phyloP scores from a whole-genome alignment of 2,888 invertebrate species.

The Dichetophora obliterata region DNA sequence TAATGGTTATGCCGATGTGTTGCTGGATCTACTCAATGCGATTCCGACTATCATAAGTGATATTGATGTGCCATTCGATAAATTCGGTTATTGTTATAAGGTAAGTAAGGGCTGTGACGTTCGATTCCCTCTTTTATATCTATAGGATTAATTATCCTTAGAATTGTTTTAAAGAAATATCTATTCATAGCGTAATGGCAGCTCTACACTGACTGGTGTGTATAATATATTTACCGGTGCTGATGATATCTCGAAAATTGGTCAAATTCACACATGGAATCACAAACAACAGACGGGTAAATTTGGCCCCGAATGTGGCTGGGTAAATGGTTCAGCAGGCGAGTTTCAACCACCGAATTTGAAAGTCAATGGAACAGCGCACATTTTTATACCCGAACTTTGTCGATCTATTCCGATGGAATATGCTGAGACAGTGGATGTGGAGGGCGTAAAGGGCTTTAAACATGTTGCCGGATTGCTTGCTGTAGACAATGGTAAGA shows the following conservation, averaged over 20 bases:
- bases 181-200: constrained; percentile 80
- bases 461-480: constrained; percentile 76
- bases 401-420: constrained; percentile 78
- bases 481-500: constrained; percentile 77
- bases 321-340: constrained; percentile 80
- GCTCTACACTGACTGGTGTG: constrained; percentile 78
- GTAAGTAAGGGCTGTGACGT: too few species aligned
- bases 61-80: constrained; percentile 76
- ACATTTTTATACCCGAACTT: constrained; percentile 81
- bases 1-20: constrained; percentile 81
- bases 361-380: constrained; percentile 72
- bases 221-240: constrained; percentile 83
- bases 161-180: too few species aligned
- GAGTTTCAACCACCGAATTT: constrained; percentile 81
- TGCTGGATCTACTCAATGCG: constrained; percentile 76
- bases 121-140: too few species aligned
- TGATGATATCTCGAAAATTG: constrained; percentile 74
- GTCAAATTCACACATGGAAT: constrained; percentile 82
- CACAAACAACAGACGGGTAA: constrained; percentile 72
- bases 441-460: constrained; percentile 76
- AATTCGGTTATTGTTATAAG: constrained; percentile 87
- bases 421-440: constrained; percentile 72
- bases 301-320: constrained; percentile 72
- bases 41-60: constrained; percentile 71
- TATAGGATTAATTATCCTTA: too few species aligned